Conservation (phyloP, 2,113 vertebrate species). For the Calyptomena viridis region DNA sequence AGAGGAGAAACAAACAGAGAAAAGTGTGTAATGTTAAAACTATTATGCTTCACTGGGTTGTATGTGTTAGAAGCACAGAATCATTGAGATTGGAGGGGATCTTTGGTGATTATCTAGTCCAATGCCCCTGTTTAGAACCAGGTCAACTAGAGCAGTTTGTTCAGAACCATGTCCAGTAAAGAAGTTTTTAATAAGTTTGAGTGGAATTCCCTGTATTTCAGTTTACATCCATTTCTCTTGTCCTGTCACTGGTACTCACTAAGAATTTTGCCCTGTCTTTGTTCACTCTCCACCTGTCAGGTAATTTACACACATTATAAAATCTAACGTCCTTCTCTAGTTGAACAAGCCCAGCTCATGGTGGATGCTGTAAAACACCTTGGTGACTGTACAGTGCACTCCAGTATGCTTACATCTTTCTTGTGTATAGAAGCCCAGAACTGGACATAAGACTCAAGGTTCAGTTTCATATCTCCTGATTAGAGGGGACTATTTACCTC, state of each 20-base stretch:
- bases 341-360: not conserved
- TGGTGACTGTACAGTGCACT: not conserved
- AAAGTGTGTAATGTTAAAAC: slow-evolving; percentile 59
- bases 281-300: not conserved
- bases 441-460: not conserved
- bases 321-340: not conserved
- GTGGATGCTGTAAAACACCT: not conserved
- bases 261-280: not conserved
- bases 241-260: not conserved
- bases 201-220: not conserved
- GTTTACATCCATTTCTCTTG: not conserved
- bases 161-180: not conserved
- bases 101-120: not conserved
- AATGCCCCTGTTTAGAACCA: not conserved
- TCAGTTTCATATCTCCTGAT: not conserved
- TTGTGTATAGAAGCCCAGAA: not conserved
- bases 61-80: not conserved
- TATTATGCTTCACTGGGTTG: not conserved
- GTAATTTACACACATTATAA: not conserved
- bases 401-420: not conserved
- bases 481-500: not conserved
- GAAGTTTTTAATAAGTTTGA: not conserved
- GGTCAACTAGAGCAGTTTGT: not conserved
- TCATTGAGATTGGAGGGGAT: not conserved
- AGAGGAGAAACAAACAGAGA: slow-evolving; percentile 64